Conservation (phyloP, 2,113 vertebrate species). For the Aplodontia rufa region DNA sequence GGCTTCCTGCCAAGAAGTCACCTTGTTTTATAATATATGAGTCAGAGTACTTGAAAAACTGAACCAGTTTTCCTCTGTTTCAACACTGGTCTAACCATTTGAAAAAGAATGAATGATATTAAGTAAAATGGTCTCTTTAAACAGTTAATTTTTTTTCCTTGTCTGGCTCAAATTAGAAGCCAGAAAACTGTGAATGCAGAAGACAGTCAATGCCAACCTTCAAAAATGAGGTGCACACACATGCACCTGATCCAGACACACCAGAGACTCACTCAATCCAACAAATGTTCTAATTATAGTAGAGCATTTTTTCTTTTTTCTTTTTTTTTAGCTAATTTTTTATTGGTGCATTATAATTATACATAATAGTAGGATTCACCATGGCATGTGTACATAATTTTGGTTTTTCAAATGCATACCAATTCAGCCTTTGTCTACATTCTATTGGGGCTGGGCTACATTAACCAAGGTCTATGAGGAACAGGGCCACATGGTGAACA, state of each 20-base stretch:
- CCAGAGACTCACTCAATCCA: background rate
- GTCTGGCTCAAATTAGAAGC: background rate
- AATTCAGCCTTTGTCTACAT: background rate
- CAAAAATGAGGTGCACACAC: too few relatives aligned
- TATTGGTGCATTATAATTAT: too few relatives aligned
- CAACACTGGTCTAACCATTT: background rate
- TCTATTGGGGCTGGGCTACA: background rate
- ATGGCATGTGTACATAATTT: background rate
- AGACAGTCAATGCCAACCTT: background rate
- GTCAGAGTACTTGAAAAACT: background rate
- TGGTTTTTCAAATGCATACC: background rate
- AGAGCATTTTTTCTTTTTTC: background rate
- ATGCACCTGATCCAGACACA: too few relatives aligned
- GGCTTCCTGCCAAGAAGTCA: background rate
- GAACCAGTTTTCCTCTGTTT: slow-evolving; percentile 40
- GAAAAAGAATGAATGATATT: background rate
- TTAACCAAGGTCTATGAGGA: background rate
- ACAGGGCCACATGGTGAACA: background rate
- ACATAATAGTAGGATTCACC: too few relatives aligned
- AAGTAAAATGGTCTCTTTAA: slow-evolving; percentile 38
- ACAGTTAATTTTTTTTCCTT: slow-evolving; percentile 18
- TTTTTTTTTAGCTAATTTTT: too few relatives aligned
- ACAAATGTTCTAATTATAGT: accelerated
- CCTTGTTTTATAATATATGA: background rate
- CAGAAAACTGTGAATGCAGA: background rate